These are phyloP conservation scores for Apomyelois bistriatella DNA, from an alignment of 2,888 invertebrate species.

Conservation along the genomic window DNA sequence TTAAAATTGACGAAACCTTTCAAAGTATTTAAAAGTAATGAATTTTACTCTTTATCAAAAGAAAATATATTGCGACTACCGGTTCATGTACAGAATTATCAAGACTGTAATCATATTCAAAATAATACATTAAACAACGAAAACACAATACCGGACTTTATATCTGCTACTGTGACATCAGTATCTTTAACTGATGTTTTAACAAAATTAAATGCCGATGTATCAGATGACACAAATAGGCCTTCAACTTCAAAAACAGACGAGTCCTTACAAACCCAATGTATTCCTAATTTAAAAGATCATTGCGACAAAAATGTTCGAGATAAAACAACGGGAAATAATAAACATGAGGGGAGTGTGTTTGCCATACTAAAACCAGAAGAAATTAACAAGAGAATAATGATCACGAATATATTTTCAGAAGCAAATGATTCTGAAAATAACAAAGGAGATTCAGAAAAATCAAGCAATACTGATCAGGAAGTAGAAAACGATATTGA, in stretches of 20 bases:
- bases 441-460: not conserved
- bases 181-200: not conserved
- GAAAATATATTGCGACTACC: slow-evolving; percentile 16
- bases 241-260: not conserved
- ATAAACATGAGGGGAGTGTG: slow-evolving; percentile 43
- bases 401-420: slow-evolving; percentile 17
- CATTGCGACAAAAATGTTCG: not conserved
- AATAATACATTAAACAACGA: not conserved
- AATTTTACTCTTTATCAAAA: slow-evolving; percentile 49
- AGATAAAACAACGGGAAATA: slow-evolving; percentile 13
- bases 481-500: slow-evolving; percentile 41
- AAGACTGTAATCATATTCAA: not conserved
- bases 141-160: not conserved
- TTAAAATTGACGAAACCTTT: slow-evolving; percentile 54
- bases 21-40: slow-evolving; percentile 55
- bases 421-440: slow-evolving; percentile 6
- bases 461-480: not conserved
- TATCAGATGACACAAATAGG: not conserved
- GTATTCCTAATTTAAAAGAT: not conserved
- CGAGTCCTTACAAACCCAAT: not conserved
- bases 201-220: not conserved
- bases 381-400: slow-evolving; percentile 60
- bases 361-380: slow-evolving; percentile 62
- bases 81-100: not conserved
- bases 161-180: not conserved